Evolutionary conservation across 2,888 invertebrate species (phyloP).

Genomic region (Torymus tubicola): DNA sequence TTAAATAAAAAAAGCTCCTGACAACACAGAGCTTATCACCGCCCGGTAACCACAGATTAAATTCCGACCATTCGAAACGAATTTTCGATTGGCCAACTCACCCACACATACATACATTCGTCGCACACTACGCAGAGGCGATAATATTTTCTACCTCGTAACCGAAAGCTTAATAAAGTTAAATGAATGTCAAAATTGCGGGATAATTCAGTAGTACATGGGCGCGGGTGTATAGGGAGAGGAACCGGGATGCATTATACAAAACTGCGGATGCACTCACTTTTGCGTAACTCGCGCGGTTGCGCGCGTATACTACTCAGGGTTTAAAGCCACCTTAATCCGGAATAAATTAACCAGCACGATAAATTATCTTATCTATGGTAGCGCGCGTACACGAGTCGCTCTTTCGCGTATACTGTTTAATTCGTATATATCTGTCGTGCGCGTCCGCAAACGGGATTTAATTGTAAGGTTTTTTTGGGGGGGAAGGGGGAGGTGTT

Average conservation of each 20-base stretch:
- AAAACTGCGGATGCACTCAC: conserved; percentile 41
- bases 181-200: conserved; percentile 38
- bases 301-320: neutral
- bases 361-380: conserved; percentile 69
- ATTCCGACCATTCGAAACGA: too few relatives aligned
- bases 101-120: too few relatives aligned
- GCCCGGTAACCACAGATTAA: too few relatives aligned
- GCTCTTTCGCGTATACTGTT: conserved; percentile 48
- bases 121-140: neutral
- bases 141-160: conserved; percentile 19
- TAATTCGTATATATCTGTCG: conserved; percentile 19
- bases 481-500: too few relatives aligned
- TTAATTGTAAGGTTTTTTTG: conserved; percentile 11
- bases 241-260: neutral
- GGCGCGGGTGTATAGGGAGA: neutral
- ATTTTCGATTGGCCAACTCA: too few relatives aligned
- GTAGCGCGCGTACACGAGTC: conserved; percentile 57
- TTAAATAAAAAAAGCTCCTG: too few relatives aligned
- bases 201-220: conserved; percentile 3
- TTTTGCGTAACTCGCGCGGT: conserved; percentile 44
- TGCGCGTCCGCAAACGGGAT: neutral
- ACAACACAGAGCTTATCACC: too few relatives aligned
- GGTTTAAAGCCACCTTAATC: conserved; percentile 64
- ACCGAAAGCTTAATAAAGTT: conserved; percentile 36
- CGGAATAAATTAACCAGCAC: conserved; percentile 68